Conservation (phyloP, 2,113 vertebrate species). For the Percina caprodes region DNA sequence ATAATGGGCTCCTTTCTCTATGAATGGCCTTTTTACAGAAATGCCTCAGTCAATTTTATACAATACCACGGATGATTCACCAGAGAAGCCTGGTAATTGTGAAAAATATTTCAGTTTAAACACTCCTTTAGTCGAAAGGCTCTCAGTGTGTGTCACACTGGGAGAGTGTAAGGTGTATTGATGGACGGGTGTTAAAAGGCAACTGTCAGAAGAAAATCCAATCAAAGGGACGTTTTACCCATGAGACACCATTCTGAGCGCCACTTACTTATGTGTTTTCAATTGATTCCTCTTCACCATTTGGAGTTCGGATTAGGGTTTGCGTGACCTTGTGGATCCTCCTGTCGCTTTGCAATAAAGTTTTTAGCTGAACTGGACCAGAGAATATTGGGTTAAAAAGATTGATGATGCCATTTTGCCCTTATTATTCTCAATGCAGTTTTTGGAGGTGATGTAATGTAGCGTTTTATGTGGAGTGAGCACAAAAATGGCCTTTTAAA, state of each 20-base stretch:
- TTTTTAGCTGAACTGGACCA: too few relatives aligned
- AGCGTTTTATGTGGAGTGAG: too few relatives aligned
- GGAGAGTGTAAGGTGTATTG: conserved; percentile 7
- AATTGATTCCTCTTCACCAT: neutral
- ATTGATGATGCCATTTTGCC: too few relatives aligned
- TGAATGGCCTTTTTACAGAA: conserved; percentile 51
- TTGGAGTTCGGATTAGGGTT: neutral
- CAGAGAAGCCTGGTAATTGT: conserved; percentile 57
- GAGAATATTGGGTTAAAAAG: too few relatives aligned
- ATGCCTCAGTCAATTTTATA: conserved; percentile 65
- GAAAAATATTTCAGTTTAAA: conserved; percentile 44
- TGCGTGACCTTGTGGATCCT: neutral
- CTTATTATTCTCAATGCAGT: too few relatives aligned
- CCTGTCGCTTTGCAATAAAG: neutral
- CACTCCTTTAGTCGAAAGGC: conserved; percentile 16
- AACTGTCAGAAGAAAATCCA: neutral
- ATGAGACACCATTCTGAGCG: neutral
- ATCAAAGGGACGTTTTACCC: conserved; percentile 1
- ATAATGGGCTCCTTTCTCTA: conserved; percentile 66
- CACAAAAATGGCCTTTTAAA: too few relatives aligned
- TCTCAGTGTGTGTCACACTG: neutral
- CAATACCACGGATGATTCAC: conserved; percentile 60
- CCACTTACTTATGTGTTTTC: neutral
- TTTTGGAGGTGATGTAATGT: too few relatives aligned
- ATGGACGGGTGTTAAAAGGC: conserved; percentile 19